phyloP scores from a whole-genome alignment of 2,888 invertebrate genomes.

The Sinopyrophorus schimmeli region DNA sequence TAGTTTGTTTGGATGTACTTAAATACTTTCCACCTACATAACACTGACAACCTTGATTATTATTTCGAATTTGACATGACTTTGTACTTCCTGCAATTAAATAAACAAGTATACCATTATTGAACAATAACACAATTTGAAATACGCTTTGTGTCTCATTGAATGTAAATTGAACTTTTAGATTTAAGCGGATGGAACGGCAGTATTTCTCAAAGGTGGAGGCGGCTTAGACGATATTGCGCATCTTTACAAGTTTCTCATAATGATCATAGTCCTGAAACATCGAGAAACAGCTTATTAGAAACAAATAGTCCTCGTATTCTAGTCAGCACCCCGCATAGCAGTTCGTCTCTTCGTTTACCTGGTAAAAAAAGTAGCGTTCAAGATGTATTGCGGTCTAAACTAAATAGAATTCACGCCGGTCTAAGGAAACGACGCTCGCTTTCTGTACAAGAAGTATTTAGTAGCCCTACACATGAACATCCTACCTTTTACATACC shows the following conservation, averaged over 20 bases:
- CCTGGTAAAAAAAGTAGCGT: slow-evolving; percentile 59
- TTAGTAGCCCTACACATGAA: slow-evolving; percentile 53
- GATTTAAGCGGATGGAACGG: slow-evolving; percentile 73
- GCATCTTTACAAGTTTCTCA: slow-evolving; percentile 59
- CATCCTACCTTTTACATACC: slow-evolving; percentile 73
- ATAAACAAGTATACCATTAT: no score
- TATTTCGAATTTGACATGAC: no score
- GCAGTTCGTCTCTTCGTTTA: slow-evolving; percentile 56
- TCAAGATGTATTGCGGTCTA: slow-evolving; percentile 66
- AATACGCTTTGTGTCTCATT: no score
- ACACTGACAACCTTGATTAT: no score
- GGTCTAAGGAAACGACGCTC: slow-evolving; percentile 69
- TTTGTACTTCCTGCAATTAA: no score
- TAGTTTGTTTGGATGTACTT: no score
- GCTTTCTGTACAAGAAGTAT: slow-evolving; percentile 70
- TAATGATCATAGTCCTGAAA: slow-evolving; percentile 60
- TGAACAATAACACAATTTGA: no score
- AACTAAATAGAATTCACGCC: slow-evolving; percentile 71
- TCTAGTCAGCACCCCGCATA: slow-evolving; percentile 52
- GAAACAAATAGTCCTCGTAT: slow-evolving; percentile 58
- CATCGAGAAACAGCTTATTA: slow-evolving; percentile 57
- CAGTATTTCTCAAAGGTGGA: slow-evolving; percentile 75
- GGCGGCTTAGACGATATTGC: slow-evolving; percentile 71
- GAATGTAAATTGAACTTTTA: slow-evolving; percentile 54
- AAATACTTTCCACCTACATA: no score